Evolutionary conservation across 2,888 invertebrate genomes (phyloP).

Genomic region (Hirtodrosophila histrioides): DNA sequence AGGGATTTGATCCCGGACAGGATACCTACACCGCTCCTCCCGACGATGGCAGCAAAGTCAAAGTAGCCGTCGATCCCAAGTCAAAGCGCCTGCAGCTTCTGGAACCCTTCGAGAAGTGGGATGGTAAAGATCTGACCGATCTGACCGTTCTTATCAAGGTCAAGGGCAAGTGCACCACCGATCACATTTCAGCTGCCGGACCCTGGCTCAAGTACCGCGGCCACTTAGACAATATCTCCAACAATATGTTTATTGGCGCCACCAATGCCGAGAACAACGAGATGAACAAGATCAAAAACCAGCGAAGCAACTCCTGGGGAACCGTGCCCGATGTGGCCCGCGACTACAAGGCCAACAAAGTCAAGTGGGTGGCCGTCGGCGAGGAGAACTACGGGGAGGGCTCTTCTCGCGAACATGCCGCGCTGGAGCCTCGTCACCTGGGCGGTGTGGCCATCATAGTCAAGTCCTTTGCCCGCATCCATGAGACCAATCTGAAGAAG

Average conservation of each 20-base stretch:
- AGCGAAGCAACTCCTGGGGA: slow-evolving; percentile 92
- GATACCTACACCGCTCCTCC: slow-evolving; percentile 97
- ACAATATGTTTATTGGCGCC: slow-evolving; percentile 98
- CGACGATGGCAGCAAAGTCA: slow-evolving; percentile 83
- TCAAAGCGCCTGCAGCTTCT: slow-evolving; percentile 97
- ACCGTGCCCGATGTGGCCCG: slow-evolving; percentile 97
- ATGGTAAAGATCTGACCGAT: slow-evolving; percentile 96
- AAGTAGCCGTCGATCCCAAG: slow-evolving; percentile 93
- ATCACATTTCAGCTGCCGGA: slow-evolving; percentile 99
- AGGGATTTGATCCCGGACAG: slow-evolving; percentile 98
- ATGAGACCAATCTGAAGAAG: slow-evolving; percentile 99
- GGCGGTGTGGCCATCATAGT: slow-evolving; percentile 98
- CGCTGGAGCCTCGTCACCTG: slow-evolving; percentile 97
- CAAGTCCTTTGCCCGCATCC: slow-evolving; percentile 99
- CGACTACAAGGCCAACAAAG: slow-evolving; percentile 94
- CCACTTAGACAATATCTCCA: slow-evolving; percentile 99
- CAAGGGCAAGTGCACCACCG: slow-evolving; percentile 99
- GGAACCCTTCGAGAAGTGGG: slow-evolving; percentile 96
- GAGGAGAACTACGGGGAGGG: slow-evolving; percentile 96
- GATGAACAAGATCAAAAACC: slow-evolving; percentile 97
- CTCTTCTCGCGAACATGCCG: slow-evolving; percentile 98
- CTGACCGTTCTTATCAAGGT: slow-evolving; percentile 97
- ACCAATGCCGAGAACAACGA: slow-evolving; percentile 94
- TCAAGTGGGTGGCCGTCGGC: slow-evolving; percentile 95
- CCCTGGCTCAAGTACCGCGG: slow-evolving; percentile 99